phyloP scores from a whole-genome alignment of 37 sponge, comb jelly and placozoan genomes.

The Diacarnus erythraeanus region DNA sequence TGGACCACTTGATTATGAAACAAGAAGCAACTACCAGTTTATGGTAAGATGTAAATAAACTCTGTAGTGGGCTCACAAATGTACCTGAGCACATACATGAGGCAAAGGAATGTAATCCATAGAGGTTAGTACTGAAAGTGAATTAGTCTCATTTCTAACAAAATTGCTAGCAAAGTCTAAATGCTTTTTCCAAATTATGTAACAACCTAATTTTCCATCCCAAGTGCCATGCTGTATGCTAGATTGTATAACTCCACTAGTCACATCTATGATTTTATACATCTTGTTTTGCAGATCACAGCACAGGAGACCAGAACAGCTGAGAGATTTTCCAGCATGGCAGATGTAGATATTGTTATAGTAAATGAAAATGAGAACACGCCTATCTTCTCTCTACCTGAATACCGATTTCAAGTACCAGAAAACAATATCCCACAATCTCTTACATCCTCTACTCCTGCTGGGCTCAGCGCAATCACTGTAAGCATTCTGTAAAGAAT shows the following conservation, averaged over 20 bases:
- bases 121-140: too few species aligned
- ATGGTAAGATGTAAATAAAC: background rate
- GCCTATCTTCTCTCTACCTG: background rate
- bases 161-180: too few species aligned
- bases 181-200: too few species aligned
- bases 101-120: background rate
- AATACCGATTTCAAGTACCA: background rate
- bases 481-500: too few species aligned
- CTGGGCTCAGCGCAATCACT: background rate
- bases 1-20: constrained; percentile 46
- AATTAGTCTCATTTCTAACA: too few species aligned
- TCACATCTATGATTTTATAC: background rate
- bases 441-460: background rate
- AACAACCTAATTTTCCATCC: too few species aligned
- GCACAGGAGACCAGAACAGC: constrained; percentile 12
- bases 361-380: constrained; percentile 37
- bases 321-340: background rate
- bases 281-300: background rate
- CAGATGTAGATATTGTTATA: constrained; percentile 6
- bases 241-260: background rate
- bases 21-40: constrained; percentile 15
- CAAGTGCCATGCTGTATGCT: too few species aligned
- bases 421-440: background rate
- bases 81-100: too few species aligned
- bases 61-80: too few species aligned